Evolutionary conservation across 2,113 vertebrate genomes (phyloP).

Genomic region (Coturnix japonica): DNA sequence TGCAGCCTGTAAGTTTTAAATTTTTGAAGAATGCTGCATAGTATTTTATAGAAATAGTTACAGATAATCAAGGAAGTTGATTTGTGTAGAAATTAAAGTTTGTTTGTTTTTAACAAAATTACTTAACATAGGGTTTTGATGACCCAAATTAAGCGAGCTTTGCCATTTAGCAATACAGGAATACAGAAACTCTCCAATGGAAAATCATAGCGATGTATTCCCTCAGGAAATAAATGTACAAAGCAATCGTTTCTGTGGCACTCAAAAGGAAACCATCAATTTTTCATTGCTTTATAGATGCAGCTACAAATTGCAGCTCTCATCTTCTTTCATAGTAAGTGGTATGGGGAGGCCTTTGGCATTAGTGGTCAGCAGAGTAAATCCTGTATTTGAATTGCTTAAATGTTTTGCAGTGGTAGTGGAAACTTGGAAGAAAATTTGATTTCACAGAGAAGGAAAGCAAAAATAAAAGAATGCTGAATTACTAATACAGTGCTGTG

Average conservation of each 20-base stretch:
- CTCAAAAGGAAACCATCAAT: conserved; percentile 24
- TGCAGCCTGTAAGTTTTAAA: neutral
- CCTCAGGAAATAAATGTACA: neutral
- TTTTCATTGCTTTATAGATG: conserved; percentile 27
- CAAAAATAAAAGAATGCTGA: neutral
- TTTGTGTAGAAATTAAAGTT: neutral
- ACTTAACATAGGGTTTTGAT: neutral
- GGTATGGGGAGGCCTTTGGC: conserved; percentile 10
- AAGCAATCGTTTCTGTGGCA: conserved; percentile 31
- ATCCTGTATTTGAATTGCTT: neutral
- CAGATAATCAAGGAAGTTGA: neutral
- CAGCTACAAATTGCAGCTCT: neutral
- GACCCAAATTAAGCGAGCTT: neutral
- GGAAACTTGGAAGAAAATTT: neutral
- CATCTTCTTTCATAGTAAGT: neutral
- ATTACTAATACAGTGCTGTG: neutral
- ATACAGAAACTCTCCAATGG: conserved; percentile 1
- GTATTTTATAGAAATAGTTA: neutral
- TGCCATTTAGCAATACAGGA: neutral
- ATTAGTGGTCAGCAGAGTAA: neutral
- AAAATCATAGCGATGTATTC: conserved; percentile 27
- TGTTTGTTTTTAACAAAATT: neutral
- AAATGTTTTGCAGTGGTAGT: neutral
- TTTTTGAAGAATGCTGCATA: neutral
- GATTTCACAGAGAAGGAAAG: neutral